phyloP scores from a whole-genome alignment of 2,888 invertebrate genomes.

The Diogma glabrata region DNA sequence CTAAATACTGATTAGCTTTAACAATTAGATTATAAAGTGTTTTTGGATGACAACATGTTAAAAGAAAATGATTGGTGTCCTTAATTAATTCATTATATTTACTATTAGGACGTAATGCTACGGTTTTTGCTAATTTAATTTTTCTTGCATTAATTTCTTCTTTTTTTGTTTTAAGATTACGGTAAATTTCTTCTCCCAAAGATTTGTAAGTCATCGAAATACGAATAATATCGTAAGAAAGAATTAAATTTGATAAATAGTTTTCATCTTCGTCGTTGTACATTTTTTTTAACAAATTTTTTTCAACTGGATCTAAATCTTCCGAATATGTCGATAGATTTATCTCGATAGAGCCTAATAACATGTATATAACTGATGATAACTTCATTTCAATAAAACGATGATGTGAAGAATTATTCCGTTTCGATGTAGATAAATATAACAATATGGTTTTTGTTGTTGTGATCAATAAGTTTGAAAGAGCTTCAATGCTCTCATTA shows the following conservation, averaged over 20 bases:
- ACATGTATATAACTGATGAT: conserved; percentile 21
- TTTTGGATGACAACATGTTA: conserved; percentile 30
- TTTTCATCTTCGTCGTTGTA: conserved; percentile 58
- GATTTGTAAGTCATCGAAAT: conserved; percentile 31
- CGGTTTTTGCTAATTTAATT: conserved; percentile 27
- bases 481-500: neutral
- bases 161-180: conserved; percentile 22
- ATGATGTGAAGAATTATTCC: neutral
- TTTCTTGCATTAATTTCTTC: conserved; percentile 21
- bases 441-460: neutral
- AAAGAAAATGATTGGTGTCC: conserved; percentile 31
- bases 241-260: conserved; percentile 43
- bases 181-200: conserved; percentile 28
- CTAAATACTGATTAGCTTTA: conserved; percentile 15
- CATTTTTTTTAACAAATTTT: conserved; percentile 56
- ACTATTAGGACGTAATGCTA: conserved; percentile 31
- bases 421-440: neutral
- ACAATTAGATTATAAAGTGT: conserved; percentile 24
- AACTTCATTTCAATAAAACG: neutral
- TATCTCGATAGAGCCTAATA: conserved; percentile 42
- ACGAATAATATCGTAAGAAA: conserved; percentile 41
- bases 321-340: conserved; percentile 50
- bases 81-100: conserved; percentile 29
- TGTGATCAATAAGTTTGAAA: neutral
- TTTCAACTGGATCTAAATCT: conserved; percentile 72